Conservation (phyloP, 1,140 invertebrate species). For the Nilaparvata lugens region DNA sequence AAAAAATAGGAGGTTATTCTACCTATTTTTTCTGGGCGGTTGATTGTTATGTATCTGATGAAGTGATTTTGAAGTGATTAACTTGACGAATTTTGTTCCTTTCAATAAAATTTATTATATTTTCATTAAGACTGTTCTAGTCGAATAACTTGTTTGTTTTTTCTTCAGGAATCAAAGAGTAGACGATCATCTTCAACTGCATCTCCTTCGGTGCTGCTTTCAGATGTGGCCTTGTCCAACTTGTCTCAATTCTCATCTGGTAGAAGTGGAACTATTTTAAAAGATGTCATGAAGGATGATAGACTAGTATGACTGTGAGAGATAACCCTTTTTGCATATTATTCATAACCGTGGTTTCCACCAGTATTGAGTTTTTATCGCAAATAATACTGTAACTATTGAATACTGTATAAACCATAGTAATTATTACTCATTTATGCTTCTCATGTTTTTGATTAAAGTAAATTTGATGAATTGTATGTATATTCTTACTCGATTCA, state of each 20-base stretch:
- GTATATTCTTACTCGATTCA: no score
- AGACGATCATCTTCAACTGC: background rate
- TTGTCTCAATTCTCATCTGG: conserved; percentile 3
- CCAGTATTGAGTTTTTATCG: no score
- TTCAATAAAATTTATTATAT: no score
- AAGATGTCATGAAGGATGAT: conserved; percentile 13
- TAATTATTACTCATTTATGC: no score
- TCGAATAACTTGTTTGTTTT: background rate
- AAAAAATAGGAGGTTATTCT: background rate
- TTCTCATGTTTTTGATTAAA: no score
- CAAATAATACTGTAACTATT: no score
- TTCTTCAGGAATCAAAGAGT: background rate
- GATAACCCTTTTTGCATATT: background rate
- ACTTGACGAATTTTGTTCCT: background rate
- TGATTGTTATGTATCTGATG: background rate
- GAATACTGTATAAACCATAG: no score
- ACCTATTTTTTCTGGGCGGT: background rate
- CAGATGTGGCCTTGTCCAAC: conserved; percentile 2
- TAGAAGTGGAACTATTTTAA: conserved; percentile 5
- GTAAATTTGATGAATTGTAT: no score
- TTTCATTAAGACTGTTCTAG: background rate
- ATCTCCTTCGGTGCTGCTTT: conserved; percentile 1
- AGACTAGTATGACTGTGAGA: background rate
- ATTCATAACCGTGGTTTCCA: no score
- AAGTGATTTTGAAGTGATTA: background rate